phyloP scores from a whole-genome alignment of 2,888 invertebrate species.

The Argynnis bischoffii region DNA sequence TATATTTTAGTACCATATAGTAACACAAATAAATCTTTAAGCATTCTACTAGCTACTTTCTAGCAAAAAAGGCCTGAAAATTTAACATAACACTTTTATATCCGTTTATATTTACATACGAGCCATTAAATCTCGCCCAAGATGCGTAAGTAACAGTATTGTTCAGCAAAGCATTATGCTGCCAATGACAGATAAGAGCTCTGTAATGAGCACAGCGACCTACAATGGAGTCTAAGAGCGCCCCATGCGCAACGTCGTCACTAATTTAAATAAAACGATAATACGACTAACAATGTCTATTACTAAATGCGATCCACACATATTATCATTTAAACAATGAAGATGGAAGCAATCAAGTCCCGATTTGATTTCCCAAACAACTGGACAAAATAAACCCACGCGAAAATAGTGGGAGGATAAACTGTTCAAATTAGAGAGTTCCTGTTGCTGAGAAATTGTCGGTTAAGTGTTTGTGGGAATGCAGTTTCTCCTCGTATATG shows the following conservation, averaged over 20 bases:
- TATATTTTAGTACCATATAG: slow-evolving; percentile 1
- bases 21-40: neutral
- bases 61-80: neutral
- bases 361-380: slow-evolving; percentile 34
- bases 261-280: slow-evolving; percentile 45
- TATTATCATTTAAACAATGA: slow-evolving; percentile 31
- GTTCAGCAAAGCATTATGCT: slow-evolving; percentile 67
- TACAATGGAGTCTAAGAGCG: slow-evolving; percentile 59
- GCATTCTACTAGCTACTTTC: neutral
- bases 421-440: slow-evolving; percentile 37
- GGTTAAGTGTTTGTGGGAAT: slow-evolving; percentile 27
- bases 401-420: slow-evolving; percentile 36
- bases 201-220: slow-evolving; percentile 63
- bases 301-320: slow-evolving; percentile 25
- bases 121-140: slow-evolving; percentile 42
- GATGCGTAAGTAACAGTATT: slow-evolving; percentile 63
- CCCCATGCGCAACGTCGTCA: slow-evolving; percentile 47
- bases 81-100: slow-evolving; percentile 22
- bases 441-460: slow-evolving; percentile 33
- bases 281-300: slow-evolving; percentile 32
- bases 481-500: slow-evolving; percentile 25
- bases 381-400: slow-evolving; percentile 38
- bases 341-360: slow-evolving; percentile 15
- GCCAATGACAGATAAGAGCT: slow-evolving; percentile 77
- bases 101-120: slow-evolving; percentile 32